These are phyloP conservation scores for Sphaerophoria taeniata DNA, from an alignment of 2,888 invertebrate genomes.

Conservation along the genomic window DNA sequence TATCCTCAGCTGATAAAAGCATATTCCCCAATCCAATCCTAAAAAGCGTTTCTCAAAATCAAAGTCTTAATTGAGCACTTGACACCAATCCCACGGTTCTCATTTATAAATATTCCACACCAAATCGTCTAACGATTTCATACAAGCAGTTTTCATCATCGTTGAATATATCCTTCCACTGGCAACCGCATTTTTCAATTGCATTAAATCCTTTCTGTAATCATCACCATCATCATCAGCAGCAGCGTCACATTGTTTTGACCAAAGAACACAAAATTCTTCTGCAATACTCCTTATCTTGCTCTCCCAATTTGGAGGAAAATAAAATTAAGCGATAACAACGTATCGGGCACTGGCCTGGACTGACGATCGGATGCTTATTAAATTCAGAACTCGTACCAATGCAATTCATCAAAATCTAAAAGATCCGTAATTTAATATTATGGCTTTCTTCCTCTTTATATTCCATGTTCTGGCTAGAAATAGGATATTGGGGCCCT, in stretches of 20 bases:
- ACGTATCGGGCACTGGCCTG: neutral
- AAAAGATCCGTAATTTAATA: constrained; percentile 71
- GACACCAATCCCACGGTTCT: neutral
- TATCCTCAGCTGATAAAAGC: too few relatives aligned
- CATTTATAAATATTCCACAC: constrained; percentile 10
- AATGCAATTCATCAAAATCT: constrained; percentile 73
- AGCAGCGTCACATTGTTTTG: constrained; percentile 22
- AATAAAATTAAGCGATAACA: constrained; percentile 1
- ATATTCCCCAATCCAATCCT: too few relatives aligned
- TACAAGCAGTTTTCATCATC: neutral
- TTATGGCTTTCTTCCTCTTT: neutral
- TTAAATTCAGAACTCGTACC: constrained; percentile 69
- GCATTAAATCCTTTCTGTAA: constrained; percentile 30
- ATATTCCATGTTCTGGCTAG: neutral
- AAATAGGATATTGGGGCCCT: neutral
- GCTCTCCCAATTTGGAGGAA: constrained; percentile 10
- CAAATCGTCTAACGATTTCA: neutral
- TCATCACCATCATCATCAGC: constrained; percentile 35
- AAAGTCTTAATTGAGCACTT: neutral
- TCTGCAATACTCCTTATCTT: constrained; percentile 6
- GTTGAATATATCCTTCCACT: too few relatives aligned
- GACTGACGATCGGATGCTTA: constrained; percentile 12
- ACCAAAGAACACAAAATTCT: neutral
- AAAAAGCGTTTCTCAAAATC: too few relatives aligned
- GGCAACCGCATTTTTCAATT: constrained; percentile 34